Base-by-base conservation (phyloP, 2,113 vertebrate genomes). In the Ochotona princeps region DNA sequence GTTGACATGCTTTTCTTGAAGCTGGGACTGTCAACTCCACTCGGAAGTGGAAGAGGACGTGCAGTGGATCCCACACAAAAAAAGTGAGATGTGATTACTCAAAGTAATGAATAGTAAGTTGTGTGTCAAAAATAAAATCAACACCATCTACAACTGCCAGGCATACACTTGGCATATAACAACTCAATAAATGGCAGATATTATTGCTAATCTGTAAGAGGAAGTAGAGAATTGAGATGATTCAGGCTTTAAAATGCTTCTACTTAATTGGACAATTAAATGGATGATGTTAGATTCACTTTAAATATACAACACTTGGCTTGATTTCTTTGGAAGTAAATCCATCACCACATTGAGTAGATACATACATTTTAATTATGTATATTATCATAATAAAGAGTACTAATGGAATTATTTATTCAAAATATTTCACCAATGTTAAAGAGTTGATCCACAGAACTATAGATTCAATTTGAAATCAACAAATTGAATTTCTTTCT, bases 161-260 rank as follows among this genome's bases (percentile, higher is more conserved):
- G 23, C 47, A 72, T 49, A 38, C 20, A 15, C 17, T 14, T 72
- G 18, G n/a, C 73, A 9, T 47, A 89, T 30, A 17, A 70, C 12
- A 83, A 8, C 12, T 69, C 7, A 73, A 15, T 67, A 83, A 73
- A 21, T 66, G 12, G 44, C 20, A 86, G 15, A 57, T 23, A 25
- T 69, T n/a, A 66, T 79, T 74, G 32, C 63, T 54, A 79, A 54
- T 91, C 57, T 75, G 2, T 35, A 92, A 26, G 12, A 89, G 21
- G 15, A 95, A 95, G 57, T 54, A 57, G 35, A 89, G 32, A 94
- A 72, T 66, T 90, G 47, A 83, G 66, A 14, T 63, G 35, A 86
- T 60, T 97, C 80, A 83, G 8, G 38, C 89, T 75, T 94, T 91
- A 61, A 94, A 92, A 69, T 89, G 2, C 17, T 49, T 73, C 57